Evolutionary conservation across 2,113 vertebrate genomes (phyloP).

Genomic region (Clarias macrocephalus): DNA sequence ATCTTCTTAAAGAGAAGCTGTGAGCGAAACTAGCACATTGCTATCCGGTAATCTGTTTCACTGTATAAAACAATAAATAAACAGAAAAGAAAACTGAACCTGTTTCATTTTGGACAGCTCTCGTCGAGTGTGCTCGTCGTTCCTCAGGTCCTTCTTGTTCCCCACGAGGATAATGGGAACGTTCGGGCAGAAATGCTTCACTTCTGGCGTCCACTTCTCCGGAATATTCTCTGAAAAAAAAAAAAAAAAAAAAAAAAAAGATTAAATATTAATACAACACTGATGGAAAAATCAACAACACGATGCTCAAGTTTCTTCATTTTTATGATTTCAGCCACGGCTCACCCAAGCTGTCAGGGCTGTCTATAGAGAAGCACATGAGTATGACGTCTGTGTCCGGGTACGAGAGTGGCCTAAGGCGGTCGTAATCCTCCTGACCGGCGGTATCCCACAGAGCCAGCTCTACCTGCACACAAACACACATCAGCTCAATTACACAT

Average conservation of each 20-base stretch:
- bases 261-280: not conserved
- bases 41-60: not conserved
- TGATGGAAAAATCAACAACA: not conserved
- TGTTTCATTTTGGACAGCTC: constrained; percentile 99
- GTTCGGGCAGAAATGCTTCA: constrained; percentile 97
- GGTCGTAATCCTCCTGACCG: constrained; percentile 57
- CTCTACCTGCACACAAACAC: constrained; percentile 44
- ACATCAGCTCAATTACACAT: not conserved
- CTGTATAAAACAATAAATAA: not conserved
- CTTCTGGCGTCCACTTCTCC: constrained; percentile 96
- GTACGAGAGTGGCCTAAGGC: constrained; percentile 52
- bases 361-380: constrained; percentile 58
- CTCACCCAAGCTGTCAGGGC: constrained; percentile 55
- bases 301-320: too few species aligned
- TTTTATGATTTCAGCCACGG: not conserved
- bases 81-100: constrained; percentile 64
- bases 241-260: not conserved
- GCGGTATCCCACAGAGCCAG: constrained; percentile 56
- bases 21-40: not conserved
- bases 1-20: not conserved
- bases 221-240: constrained; percentile 88
- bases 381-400: constrained; percentile 54
- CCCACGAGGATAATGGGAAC: constrained; percentile 98
- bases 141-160: constrained; percentile 96
- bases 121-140: constrained; percentile 88